phyloP scores from a whole-genome alignment of 2,888 invertebrate genomes.

The Acrobasis repandana region DNA sequence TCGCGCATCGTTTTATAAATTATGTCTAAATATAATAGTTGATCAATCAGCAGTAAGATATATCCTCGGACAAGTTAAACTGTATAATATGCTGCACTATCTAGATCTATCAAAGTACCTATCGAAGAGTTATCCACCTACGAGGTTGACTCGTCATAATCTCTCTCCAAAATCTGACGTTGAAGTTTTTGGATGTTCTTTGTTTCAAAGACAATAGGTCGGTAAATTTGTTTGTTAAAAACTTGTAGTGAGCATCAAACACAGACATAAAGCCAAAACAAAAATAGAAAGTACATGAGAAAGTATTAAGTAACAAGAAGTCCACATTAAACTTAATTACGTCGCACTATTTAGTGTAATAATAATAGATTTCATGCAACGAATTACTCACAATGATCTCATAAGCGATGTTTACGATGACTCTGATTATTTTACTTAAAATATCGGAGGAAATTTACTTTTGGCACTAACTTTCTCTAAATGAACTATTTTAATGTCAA shows the following conservation, averaged over 20 bases:
- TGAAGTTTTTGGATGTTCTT: not conserved
- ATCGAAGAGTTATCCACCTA: no score
- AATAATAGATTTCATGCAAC: conserved; percentile 16
- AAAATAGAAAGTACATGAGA: conserved; percentile 22
- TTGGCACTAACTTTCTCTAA: conserved; percentile 31
- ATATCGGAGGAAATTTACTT: conserved; percentile 11
- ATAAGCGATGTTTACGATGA: not conserved
- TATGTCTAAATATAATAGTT: no score
- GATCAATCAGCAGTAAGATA: no score
- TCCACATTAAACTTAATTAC: conserved; percentile 21
- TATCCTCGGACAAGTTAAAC: no score
- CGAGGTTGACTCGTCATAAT: not conserved
- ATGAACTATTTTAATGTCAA: conserved; percentile 44
- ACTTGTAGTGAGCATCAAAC: not conserved
- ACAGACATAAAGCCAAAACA: not conserved
- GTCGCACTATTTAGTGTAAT: conserved; percentile 16
- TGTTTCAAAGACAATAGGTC: conserved; percentile 3
- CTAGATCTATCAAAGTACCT: no score
- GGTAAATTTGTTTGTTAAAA: conserved; percentile 3
- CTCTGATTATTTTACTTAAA: not conserved
- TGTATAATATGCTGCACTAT: no score
- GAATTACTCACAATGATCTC: not conserved
- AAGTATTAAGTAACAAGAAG: conserved; percentile 23
- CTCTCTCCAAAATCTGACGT: not conserved
- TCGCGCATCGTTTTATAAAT: no score